A percentile compares a stretch with the other conserved stretches of the same genome.
phyloP scores from a whole-genome alignment of 1,140 invertebrate species.

The Lineus longissimus region DNA sequence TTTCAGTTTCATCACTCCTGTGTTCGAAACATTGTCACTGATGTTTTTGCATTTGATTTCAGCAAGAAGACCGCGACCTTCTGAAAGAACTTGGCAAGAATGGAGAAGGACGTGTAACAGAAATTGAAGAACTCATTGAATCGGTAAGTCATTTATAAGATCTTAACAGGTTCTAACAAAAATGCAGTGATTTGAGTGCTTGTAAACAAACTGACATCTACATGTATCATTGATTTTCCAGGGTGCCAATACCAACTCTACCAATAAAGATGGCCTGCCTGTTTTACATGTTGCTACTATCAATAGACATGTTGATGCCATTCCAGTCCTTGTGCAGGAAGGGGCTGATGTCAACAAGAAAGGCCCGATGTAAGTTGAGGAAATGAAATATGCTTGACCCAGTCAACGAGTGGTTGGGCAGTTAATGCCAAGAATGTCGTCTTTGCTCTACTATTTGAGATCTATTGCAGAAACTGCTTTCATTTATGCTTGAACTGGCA shows the following conservation, averaged over 20 bases:
- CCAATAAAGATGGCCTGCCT: conserved; percentile 48
- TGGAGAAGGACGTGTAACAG: conserved; percentile 39
- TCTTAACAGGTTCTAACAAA: too few species aligned
- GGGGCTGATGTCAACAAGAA: conserved; percentile 49
- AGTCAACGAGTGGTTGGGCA: too few species aligned
- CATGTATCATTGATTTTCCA: conserved; percentile 20
- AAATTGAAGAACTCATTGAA: conserved; percentile 46
- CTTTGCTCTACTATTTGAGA: too few species aligned
- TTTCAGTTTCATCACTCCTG: too few species aligned
- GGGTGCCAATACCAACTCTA: conserved; percentile 49
- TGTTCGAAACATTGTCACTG: too few species aligned
- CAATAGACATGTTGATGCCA: conserved; percentile 43
- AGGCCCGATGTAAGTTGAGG: conserved; percentile 30
- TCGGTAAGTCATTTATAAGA: conserved; percentile 40
- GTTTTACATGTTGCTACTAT: conserved; percentile 45
- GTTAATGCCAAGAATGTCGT: too few species aligned
- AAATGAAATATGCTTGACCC: too few species aligned
- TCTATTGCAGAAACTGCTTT: too few species aligned
- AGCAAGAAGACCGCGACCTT: conserved; percentile 34
- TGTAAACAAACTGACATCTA: neutral
- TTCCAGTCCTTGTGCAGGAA: conserved; percentile 41
- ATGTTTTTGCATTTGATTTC: too few species aligned
- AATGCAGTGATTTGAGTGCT: too few species aligned
- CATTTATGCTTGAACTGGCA: too few species aligned
- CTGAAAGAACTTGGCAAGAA: conserved; percentile 43